Evolutionary conservation across 2,113 vertebrate species (phyloP).

Genomic region (Chloropsis hardwickii): DNA sequence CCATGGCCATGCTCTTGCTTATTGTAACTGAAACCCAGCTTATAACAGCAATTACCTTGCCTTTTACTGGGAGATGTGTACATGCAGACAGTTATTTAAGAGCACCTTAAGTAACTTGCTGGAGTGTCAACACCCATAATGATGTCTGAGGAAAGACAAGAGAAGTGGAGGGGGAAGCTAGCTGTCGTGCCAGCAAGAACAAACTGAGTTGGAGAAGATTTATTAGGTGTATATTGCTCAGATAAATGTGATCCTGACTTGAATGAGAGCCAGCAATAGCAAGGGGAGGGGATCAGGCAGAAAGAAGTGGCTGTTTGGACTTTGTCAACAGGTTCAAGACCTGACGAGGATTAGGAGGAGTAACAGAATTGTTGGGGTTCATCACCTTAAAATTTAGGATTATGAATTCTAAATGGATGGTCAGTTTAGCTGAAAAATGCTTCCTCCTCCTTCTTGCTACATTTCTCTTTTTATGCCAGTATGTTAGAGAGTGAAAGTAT

Average conservation of each 20-base stretch:
- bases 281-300: conserved; percentile 34
- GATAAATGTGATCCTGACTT: conserved; percentile 48
- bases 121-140: conserved; percentile 54
- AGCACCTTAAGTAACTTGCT: conserved; percentile 39
- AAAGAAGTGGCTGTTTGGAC: conserved; percentile 41
- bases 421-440: neutral
- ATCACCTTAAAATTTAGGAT: conserved; percentile 6
- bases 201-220: conserved; percentile 29
- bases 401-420: neutral
- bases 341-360: neutral
- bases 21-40: neutral
- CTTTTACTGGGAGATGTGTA: neutral
- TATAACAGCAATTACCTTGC: neutral
- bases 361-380: neutral
- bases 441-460: neutral
- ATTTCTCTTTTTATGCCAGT: neutral
- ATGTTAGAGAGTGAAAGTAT: neutral
- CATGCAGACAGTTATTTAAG: conserved; percentile 32
- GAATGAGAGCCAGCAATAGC: conserved; percentile 48
- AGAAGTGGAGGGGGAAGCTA: conserved; percentile 46
- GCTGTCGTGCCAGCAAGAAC: conserved; percentile 29
- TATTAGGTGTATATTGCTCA: conserved; percentile 45
- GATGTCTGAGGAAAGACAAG: conserved; percentile 44
- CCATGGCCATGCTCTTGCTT: neutral
- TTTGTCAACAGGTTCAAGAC: neutral